Conservation (phyloP, 2,113 vertebrate genomes). For the Mirounga angustirostris region DNA sequence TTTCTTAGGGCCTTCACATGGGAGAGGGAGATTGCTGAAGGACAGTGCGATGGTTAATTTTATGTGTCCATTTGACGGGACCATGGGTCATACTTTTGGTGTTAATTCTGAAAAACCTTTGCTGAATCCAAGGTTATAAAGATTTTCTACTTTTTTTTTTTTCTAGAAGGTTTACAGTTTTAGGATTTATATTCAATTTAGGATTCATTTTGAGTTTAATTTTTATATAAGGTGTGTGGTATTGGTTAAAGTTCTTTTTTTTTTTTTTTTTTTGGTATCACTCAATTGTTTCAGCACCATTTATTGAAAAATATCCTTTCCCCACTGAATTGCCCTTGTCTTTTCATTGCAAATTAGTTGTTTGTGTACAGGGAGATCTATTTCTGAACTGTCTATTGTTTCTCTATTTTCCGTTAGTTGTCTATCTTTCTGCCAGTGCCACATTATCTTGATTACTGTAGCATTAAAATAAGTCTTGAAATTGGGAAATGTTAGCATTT, state of each 20-base stretch:
- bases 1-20: not conserved
- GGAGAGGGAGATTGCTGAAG: not conserved
- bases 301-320: not conserved
- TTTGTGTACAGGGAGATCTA: not conserved
- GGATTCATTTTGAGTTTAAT: not conserved
- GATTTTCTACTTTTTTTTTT: not conserved
- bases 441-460: not conserved
- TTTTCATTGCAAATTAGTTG: not conserved
- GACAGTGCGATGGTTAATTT: not conserved
- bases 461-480: not conserved
- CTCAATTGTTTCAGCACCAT: not conserved
- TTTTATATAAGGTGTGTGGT: not conserved
- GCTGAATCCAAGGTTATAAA: not conserved
- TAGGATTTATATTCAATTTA: not conserved
- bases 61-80: not conserved
- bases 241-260: not conserved
- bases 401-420: not conserved
- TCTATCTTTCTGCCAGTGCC: not conserved
- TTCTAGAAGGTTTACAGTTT: not conserved
- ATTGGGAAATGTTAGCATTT: not conserved
- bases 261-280: not conserved
- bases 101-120: not conserved
- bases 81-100: not conserved
- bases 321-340: not conserved
- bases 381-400: not conserved